Evolutionary conservation across 2,797 vertebrate species (phyloP).

Genomic region (Leptatherina wallacei): DNA sequence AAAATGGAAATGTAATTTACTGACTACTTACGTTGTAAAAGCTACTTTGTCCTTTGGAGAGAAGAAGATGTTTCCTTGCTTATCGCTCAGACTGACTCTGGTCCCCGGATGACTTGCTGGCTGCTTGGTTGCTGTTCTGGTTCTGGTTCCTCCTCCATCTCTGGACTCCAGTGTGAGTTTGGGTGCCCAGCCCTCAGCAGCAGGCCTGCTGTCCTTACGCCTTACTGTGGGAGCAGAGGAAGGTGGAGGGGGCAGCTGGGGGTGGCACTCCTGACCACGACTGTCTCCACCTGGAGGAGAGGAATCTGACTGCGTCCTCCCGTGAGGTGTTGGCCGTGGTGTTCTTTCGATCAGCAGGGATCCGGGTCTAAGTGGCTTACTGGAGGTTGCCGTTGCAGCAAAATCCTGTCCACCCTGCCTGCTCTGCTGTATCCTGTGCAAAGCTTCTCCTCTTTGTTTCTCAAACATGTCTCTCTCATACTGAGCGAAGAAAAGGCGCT

Average conservation of each 20-base stretch:
- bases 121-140: constrained; percentile 70
- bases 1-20: not conserved
- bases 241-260: constrained; percentile 71
- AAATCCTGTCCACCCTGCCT: constrained; percentile 56
- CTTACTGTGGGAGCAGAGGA: constrained; percentile 73
- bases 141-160: constrained; percentile 76
- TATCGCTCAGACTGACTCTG: constrained; percentile 78
- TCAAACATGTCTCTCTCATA: constrained; percentile 83
- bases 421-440: constrained; percentile 84
- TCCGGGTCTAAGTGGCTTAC: constrained; percentile 76
- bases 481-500: constrained; percentile 87
- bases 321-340: constrained; percentile 60
- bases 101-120: constrained; percentile 65
- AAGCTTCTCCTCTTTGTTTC: constrained; percentile 83
- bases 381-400: not conserved
- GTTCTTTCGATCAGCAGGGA: constrained; percentile 76
- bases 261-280: constrained; percentile 23
- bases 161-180: constrained; percentile 84
- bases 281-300: constrained; percentile 14
- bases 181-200: constrained; percentile 80
- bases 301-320: constrained; percentile 74
- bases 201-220: constrained; percentile 61
- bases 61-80: constrained; percentile 87
- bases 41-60: constrained; percentile 87
- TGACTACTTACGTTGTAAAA: constrained; percentile 86